These are phyloP conservation scores for Lasius platythorax DNA, from an alignment of 2,888 invertebrate genomes.

Conservation along the genomic window DNA sequence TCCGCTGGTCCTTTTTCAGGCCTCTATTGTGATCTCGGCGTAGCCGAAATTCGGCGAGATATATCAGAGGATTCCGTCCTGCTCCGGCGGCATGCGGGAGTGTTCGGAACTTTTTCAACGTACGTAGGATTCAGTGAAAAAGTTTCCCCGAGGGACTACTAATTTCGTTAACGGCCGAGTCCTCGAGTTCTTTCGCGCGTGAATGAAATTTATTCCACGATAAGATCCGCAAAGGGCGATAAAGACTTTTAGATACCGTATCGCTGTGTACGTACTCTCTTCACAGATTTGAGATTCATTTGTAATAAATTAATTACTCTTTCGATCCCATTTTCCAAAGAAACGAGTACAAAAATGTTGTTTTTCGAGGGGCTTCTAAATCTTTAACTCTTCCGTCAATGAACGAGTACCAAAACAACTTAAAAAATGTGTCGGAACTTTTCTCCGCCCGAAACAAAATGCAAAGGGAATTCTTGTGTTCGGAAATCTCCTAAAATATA, in stretches of 20 bases:
- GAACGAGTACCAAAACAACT: no score
- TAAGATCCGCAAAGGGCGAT: conserved; percentile 9
- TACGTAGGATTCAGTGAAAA: conserved; percentile 37
- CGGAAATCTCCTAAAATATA: no score
- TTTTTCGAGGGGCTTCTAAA: no score
- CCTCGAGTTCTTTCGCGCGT: conserved; percentile 36
- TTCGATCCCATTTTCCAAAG: background rate
- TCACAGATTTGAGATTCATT: no score
- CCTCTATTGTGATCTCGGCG: conserved; percentile 49
- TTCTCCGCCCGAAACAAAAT: no score
- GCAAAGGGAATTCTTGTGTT: no score
- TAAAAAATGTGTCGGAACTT: no score
- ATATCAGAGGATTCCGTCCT: conserved; percentile 43
- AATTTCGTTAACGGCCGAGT: conserved; percentile 50
- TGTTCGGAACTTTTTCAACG: conserved; percentile 44
- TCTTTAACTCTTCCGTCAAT: no score
- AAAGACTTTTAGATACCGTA: conserved; percentile 1
- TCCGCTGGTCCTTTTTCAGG: conserved; percentile 45
- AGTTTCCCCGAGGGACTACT: conserved; percentile 39
- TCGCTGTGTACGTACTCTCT: background rate
- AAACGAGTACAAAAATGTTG: background rate
- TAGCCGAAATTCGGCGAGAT: conserved; percentile 50
- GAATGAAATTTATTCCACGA: conserved; percentile 48
- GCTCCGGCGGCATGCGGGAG: conserved; percentile 28
- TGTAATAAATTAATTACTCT: background rate